Evolutionary conservation across 2,888 invertebrate genomes (phyloP).

Genomic region (Melieria crassipennis): DNA sequence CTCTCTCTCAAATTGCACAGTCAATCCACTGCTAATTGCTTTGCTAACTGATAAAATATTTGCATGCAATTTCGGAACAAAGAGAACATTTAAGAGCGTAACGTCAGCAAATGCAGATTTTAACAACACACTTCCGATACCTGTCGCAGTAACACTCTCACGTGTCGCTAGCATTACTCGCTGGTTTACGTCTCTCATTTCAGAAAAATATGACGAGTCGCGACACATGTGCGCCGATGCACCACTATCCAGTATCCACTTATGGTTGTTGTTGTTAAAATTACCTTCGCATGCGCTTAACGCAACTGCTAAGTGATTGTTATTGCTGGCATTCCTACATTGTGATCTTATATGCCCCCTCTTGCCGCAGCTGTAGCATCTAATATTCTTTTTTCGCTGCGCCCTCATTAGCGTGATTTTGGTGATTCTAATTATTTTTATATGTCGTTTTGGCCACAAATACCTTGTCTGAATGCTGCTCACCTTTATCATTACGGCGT

Average conservation of each 20-base stretch:
- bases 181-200: no score
- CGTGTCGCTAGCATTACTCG: no score
- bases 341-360: slow-evolving; percentile 17
- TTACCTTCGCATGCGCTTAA: neutral
- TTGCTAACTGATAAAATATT: no score
- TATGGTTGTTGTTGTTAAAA: neutral
- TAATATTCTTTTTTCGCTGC: slow-evolving; percentile 10
- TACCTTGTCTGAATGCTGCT: slow-evolving; percentile 3
- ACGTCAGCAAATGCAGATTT: no score
- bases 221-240: slow-evolving; percentile 7
- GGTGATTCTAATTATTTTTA: slow-evolving; percentile 12
- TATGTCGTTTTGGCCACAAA: slow-evolving; percentile 16
- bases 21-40: no score
- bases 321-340: neutral
- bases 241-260: slow-evolving; percentile 20
- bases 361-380: slow-evolving; percentile 27
- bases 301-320: neutral
- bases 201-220: no score
- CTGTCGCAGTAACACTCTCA: no score
- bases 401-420: neutral
- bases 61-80: no score
- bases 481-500: slow-evolving; percentile 16
- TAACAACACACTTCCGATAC: no score
- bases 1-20: no score
- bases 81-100: no score